These are phyloP conservation scores for Anhinga rufa DNA, from an alignment of 2,113 vertebrate species.

Conservation along the genomic window DNA sequence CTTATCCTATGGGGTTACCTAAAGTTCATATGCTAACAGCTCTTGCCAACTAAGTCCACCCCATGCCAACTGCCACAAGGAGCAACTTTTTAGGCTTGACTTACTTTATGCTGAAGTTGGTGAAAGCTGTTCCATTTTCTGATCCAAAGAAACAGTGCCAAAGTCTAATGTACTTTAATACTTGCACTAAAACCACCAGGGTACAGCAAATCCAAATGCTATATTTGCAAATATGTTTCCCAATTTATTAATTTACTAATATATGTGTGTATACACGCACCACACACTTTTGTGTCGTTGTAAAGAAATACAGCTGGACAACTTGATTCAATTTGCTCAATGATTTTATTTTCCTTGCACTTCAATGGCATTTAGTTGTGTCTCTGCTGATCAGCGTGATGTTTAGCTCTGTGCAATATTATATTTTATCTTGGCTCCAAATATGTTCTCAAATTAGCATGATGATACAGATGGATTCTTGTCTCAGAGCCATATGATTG, in stretches of 20 bases:
- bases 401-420: neutral
- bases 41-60: neutral
- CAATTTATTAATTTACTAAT: neutral
- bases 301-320: neutral
- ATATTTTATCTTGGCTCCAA: constrained; percentile 24
- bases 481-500: constrained; percentile 44
- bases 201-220: neutral
- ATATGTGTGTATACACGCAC: neutral
- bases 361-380: neutral
- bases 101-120: neutral
- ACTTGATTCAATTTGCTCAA: neutral
- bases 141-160: neutral
- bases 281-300: neutral
- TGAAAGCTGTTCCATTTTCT: neutral
- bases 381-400: neutral
- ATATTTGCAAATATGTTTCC: neutral
- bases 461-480: constrained; percentile 42
- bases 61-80: neutral
- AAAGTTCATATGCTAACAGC: neutral
- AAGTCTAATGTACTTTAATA: neutral
- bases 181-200: neutral
- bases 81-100: neutral
- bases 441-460: constrained; percentile 27
- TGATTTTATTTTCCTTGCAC: constrained; percentile 6
- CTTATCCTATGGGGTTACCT: neutral